These are phyloP conservation scores for Eledone cirrhosa DNA, from an alignment of 2,888 invertebrate genomes.

Conservation along the genomic window DNA sequence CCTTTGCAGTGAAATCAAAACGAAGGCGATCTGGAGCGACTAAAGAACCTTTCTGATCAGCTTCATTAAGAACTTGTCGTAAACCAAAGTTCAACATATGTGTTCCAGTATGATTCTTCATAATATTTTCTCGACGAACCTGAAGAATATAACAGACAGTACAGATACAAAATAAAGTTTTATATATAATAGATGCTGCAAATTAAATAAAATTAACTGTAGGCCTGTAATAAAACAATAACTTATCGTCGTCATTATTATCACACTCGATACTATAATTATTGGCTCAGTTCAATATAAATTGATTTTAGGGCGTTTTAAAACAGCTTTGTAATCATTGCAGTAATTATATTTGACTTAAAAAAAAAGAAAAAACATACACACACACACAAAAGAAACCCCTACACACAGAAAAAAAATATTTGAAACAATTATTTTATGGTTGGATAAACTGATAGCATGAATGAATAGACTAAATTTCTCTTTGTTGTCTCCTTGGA, in stretches of 20 bases:
- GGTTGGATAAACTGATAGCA: no score
- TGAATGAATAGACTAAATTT: no score
- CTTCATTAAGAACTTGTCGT: constrained; percentile 85
- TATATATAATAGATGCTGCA: not conserved
- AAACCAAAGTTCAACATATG: constrained; percentile 96
- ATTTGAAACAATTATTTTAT: no score
- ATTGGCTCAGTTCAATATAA: no score
- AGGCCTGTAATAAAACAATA: not conserved
- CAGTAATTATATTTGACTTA: no score
- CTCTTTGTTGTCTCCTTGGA: no score
- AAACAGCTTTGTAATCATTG: no score
- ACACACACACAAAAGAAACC: no score
- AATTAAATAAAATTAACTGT: not conserved
- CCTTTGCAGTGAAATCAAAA: constrained; percentile 84
- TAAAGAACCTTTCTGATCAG: constrained; percentile 95
- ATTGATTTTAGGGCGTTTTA: no score
- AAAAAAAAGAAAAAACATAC: no score
- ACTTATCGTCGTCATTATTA: not conserved
- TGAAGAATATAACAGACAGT: constrained; percentile 44
- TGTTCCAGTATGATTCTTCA: constrained; percentile 99
- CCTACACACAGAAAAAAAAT: no score
- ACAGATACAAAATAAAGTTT: not conserved
- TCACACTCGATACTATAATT: not conserved
- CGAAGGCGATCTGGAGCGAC: constrained; percentile 96
- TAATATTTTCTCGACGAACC: constrained; percentile 85